Evolutionary conservation across 2,888 invertebrate genomes (phyloP).

Genomic region (Papilio gigon): DNA sequence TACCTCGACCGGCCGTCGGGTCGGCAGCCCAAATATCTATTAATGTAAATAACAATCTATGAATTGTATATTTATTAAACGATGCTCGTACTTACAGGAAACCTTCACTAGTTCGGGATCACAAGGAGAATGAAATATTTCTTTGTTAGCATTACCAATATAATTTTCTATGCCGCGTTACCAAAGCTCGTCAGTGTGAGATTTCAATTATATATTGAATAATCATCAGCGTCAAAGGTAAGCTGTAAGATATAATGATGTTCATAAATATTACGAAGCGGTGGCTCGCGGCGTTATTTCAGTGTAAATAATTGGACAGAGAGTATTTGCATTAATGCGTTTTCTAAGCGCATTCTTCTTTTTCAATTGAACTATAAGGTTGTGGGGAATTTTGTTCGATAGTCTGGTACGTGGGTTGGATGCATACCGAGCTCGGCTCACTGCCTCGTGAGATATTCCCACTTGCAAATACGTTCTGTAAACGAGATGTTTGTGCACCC

Average conservation of each 20-base stretch:
- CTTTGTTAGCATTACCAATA: neutral
- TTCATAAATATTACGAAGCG: slow-evolving; percentile 43
- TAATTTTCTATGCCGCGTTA: neutral
- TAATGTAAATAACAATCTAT: too few species aligned
- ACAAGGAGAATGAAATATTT: neutral
- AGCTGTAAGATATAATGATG: slow-evolving; percentile 43
- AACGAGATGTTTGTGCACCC: slow-evolving; percentile 51
- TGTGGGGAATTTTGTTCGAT: slow-evolving; percentile 49
- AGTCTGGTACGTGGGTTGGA: slow-evolving; percentile 53
- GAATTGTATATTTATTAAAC: too few species aligned
- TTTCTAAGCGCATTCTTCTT: slow-evolving; percentile 69
- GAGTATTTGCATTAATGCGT: slow-evolving; percentile 71
- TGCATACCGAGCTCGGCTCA: slow-evolving; percentile 49
- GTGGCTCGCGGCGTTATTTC: slow-evolving; percentile 55
- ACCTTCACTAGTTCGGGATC: neutral
- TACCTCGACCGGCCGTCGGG: too few species aligned
- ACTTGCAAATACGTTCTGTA: slow-evolving; percentile 52
- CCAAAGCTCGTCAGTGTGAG: neutral
- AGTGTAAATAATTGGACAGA: slow-evolving; percentile 74
- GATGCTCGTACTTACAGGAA: too few species aligned
- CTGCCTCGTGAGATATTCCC: slow-evolving; percentile 45
- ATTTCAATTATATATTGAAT: slow-evolving; percentile 32
- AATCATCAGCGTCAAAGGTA: slow-evolving; percentile 35
- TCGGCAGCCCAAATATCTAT: too few species aligned
- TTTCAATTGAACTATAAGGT: slow-evolving; percentile 72